Base-by-base conservation (phyloP, 1,140 invertebrate species). In the Saxidomus purpurata region DNA sequence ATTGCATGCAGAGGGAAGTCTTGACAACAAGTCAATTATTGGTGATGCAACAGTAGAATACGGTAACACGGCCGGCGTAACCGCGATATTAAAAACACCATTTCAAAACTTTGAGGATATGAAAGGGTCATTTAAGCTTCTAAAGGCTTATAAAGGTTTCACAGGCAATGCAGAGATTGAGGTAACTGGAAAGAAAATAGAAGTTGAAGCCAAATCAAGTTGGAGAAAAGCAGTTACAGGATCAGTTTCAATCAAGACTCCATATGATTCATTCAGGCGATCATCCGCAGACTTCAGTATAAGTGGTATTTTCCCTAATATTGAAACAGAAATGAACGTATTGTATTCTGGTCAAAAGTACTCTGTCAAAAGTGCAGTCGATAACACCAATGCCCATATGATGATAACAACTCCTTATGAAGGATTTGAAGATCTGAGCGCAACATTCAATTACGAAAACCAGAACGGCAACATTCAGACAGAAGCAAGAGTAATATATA, bases 31-130 rank as follows among this genome's bases (percentile, higher is more conserved):
- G 47, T 19, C 47, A 19, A 1, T 49, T n/a, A 36, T 31, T 19
- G 15, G 38, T 28, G 83, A 85, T 34, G 40, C 49, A 17, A 52
- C 43, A 4, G 22, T 74, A 25, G 38, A 74, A 17, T 55, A 69
- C 47, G 83, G 83, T 28, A 76, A 52, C n/a, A 55, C 40, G 17
- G 28, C 74, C 49, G 69, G 47, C 17, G 31, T 36, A 47, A 49
- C 38, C 6, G 38, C 69, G 1, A 13, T 67, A 55, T 25, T 85
- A 11, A 85, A 74, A 34, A 49, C 83, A 13, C 81, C 81, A 67
- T 63, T 84, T 34, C 31, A 67, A 69, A 52, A 52, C 13, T 69
- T 67, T 28, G 59, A 84, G 59, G 25, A 84, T 6, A 84, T 84
- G 9, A 61, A 67, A 63, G 59, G 52, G 11, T 82, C 59, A 63